phyloP scores from a whole-genome alignment of 2,113 vertebrate species.

The Fukomys damarensis region DNA sequence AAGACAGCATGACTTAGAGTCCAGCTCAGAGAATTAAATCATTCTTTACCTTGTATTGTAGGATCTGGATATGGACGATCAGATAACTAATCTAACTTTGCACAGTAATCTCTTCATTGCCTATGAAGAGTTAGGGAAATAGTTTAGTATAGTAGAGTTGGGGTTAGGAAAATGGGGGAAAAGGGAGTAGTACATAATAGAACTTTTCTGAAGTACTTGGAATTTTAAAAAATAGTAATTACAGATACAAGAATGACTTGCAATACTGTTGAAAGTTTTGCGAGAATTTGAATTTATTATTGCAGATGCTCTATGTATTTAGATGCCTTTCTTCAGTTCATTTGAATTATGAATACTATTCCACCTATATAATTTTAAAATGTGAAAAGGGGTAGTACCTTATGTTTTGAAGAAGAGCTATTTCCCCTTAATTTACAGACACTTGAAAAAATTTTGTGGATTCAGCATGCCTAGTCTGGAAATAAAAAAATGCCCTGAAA shows the following conservation, averaged over 20 bases:
- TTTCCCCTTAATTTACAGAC: background rate
- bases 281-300: background rate
- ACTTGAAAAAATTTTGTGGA: background rate
- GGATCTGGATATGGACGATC: background rate
- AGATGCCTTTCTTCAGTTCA: background rate
- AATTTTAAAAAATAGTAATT: background rate
- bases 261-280: background rate
- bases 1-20: background rate
- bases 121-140: background rate
- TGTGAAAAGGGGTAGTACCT: background rate
- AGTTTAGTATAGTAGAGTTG: background rate
- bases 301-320: background rate
- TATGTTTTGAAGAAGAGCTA: constrained; percentile 58
- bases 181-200: background rate
- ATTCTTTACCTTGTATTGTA: background rate
- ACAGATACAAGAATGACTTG: background rate
- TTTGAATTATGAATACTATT: background rate
- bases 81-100: constrained; percentile 4
- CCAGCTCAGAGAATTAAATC: background rate
- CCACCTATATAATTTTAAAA: background rate
- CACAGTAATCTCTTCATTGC: background rate
- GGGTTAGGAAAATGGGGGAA: background rate
- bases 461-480: background rate
- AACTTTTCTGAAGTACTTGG: background rate
- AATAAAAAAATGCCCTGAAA: background rate